Evolutionary conservation across 2,113 vertebrate species (phyloP).

Genomic region (Menura novaehollandiae): DNA sequence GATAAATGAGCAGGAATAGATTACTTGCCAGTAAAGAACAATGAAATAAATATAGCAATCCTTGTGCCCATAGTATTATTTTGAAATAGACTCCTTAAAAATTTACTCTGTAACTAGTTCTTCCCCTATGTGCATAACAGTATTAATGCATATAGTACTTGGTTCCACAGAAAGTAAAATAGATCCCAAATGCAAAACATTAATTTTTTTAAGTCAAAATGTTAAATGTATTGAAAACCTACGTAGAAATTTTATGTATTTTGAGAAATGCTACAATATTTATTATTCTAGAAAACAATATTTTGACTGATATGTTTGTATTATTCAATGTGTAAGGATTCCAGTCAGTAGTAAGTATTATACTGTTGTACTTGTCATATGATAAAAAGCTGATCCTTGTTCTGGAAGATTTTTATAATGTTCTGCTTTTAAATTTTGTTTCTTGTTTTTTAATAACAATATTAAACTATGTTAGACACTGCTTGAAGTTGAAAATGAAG

Average conservation of each 20-base stretch:
- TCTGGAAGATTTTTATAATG: neutral
- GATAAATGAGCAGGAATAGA: neutral
- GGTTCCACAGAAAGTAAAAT: neutral
- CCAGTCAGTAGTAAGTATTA: neutral
- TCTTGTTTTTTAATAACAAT: neutral
- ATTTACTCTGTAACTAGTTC: neutral
- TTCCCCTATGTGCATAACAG: neutral
- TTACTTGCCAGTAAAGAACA: slow-evolving; percentile 12
- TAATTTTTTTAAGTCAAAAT: neutral
- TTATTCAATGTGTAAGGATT: neutral
- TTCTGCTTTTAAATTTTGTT: neutral
- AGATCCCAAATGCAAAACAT: neutral
- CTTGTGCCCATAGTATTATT: neutral
- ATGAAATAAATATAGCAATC: neutral
- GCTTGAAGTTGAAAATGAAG: slow-evolving; percentile 66
- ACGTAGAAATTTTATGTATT: neutral
- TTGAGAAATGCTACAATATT: neutral
- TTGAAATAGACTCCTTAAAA: neutral
- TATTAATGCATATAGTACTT: neutral
- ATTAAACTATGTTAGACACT: slow-evolving; percentile 59
- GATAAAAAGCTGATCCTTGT: neutral
- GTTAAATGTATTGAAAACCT: neutral
- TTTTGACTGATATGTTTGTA: neutral
- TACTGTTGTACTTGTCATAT: neutral
- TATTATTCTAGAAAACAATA: neutral